These are phyloP conservation scores for Chelonia mydas DNA, from an alignment of 2,797 vertebrate genomes.

Conservation along the genomic window DNA sequence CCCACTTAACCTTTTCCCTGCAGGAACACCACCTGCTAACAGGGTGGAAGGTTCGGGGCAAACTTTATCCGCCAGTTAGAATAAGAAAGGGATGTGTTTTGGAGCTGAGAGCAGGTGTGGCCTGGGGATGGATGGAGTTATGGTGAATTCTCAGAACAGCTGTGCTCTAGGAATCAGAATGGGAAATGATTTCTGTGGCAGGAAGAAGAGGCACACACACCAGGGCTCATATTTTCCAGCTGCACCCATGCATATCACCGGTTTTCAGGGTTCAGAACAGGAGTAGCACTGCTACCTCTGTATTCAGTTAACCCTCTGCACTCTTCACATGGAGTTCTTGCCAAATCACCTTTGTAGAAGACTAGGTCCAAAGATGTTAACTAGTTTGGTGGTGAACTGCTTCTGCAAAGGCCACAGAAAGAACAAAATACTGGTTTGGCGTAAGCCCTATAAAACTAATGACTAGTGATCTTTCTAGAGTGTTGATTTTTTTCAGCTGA, in stretches of 20 bases:
- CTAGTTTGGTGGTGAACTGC: background rate
- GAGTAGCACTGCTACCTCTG: background rate
- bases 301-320: background rate
- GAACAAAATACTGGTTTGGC: background rate
- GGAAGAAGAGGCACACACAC: background rate
- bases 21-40: conserved; percentile 31
- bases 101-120: background rate
- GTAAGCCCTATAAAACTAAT: background rate
- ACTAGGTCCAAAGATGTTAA: background rate
- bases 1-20: conserved; percentile 56
- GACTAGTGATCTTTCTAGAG: background rate
- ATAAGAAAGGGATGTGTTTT: background rate
- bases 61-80: background rate
- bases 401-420: background rate
- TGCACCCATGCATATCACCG: background rate
- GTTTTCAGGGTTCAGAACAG: background rate
- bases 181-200: background rate
- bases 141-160: background rate
- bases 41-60: background rate
- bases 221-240: background rate
- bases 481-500: background rate
- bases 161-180: background rate
- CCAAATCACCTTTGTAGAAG: background rate
- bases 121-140: background rate
- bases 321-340: background rate